Evolutionary conservation across 2,888 invertebrate genomes (phyloP).

Genomic region (Drosophila robusta): DNA sequence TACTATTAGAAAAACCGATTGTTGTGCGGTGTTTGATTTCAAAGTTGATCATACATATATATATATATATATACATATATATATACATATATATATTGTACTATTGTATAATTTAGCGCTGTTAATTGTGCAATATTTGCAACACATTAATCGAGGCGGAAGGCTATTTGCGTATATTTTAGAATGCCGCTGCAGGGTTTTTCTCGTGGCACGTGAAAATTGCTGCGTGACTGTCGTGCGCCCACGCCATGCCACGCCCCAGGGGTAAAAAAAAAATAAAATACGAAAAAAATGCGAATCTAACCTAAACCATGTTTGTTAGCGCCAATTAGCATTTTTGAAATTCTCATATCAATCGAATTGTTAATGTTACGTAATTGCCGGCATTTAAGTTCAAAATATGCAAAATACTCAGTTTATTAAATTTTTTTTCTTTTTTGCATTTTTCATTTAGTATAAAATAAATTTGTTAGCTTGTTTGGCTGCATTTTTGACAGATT

Average conservation of each 20-base stretch:
- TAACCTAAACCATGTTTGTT: slow-evolving; percentile 18
- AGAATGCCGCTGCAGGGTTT: slow-evolving; percentile 45
- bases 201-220: slow-evolving; percentile 64
- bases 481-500: slow-evolving; percentile 21
- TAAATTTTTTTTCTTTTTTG: neutral
- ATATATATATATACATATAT: neutral
- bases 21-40: neutral
- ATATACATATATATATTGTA: slow-evolving; percentile 10
- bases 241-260: slow-evolving; percentile 11
- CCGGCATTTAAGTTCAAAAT: slow-evolving; percentile 53
- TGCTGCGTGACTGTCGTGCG: slow-evolving; percentile 59
- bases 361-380: slow-evolving; percentile 61
- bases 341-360: slow-evolving; percentile 38
- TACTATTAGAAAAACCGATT: slow-evolving; percentile 11
- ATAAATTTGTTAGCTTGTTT: slow-evolving; percentile 16
- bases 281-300: neutral
- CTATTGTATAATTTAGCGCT: slow-evolving; percentile 37
- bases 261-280: neutral
- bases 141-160: slow-evolving; percentile 63
- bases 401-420: slow-evolving; percentile 16
- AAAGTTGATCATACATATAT: neutral
- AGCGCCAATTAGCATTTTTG: slow-evolving; percentile 51
- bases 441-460: slow-evolving; percentile 7
- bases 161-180: slow-evolving; percentile 57
- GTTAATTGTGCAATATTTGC: slow-evolving; percentile 52